Conservation (phyloP, 2,113 vertebrate genomes). For the Neogobius melanostomus region DNA sequence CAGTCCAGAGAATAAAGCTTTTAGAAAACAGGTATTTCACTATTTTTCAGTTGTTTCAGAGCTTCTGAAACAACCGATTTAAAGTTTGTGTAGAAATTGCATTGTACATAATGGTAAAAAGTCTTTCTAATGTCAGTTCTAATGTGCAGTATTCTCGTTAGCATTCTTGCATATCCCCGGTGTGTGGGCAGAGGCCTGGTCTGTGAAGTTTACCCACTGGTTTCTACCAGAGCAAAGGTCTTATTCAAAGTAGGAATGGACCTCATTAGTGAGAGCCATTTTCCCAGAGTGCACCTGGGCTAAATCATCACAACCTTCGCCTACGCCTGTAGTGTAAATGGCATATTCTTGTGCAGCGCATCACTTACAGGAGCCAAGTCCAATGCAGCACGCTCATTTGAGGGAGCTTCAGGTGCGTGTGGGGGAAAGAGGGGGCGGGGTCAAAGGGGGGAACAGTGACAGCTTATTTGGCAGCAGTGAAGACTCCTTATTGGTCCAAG, state of each 20-base stretch:
- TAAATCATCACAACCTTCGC: conserved; percentile 51
- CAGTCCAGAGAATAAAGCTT: conserved; percentile 35
- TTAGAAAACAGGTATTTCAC: conserved; percentile 15
- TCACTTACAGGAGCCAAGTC: conserved; percentile 43
- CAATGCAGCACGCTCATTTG: conserved; percentile 35
- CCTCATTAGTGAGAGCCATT: conserved; percentile 69
- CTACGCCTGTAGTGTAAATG: conserved; percentile 49
- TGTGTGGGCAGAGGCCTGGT: conserved; percentile 10
- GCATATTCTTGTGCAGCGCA: conserved; percentile 46
- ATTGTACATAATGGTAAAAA: background rate
- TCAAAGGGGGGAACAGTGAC: conserved; percentile 6
- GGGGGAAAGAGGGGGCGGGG: background rate
- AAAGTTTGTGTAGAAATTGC: background rate
- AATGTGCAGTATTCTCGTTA: background rate
- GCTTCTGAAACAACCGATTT: background rate
- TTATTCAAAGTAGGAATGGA: conserved; percentile 58
- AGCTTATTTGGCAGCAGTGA: conserved; percentile 31
- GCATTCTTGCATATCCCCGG: background rate
- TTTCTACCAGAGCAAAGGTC: conserved; percentile 50
- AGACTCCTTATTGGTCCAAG: conserved; percentile 14
- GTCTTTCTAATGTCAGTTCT: background rate
- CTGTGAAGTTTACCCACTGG: conserved; percentile 47
- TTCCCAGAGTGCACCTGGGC: conserved; percentile 64
- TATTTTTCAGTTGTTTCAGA: background rate
- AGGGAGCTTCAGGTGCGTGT: background rate